These are phyloP conservation scores for Passer montanus DNA, from an alignment of 2,113 vertebrate genomes.

Conservation along the genomic window DNA sequence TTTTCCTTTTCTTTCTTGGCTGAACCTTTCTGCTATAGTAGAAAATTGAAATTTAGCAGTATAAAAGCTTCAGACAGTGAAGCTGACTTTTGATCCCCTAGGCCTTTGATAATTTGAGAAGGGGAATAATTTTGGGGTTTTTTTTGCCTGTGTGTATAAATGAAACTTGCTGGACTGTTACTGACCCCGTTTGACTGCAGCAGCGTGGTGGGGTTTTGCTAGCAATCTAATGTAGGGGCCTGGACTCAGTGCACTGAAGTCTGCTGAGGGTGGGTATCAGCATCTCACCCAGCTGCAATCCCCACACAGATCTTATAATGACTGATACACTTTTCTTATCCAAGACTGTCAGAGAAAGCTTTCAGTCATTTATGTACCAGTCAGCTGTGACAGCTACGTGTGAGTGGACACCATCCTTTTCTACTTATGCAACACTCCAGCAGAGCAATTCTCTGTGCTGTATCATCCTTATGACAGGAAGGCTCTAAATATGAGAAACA, in stretches of 20 bases:
- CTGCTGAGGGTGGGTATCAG: neutral
- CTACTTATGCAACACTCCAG: neutral
- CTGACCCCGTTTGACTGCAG: neutral
- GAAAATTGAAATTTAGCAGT: neutral
- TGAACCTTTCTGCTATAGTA: neutral
- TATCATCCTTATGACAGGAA: neutral
- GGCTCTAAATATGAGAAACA: neutral
- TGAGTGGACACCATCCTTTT: neutral
- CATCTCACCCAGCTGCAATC: neutral
- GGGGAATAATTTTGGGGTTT: neutral
- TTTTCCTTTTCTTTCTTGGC: neutral
- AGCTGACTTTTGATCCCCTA: neutral
- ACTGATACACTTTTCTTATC: neutral
- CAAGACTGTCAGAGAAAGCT: neutral
- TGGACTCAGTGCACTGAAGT: neutral
- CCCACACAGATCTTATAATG: neutral
- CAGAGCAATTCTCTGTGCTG: accelerated
- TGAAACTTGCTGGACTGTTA: neutral
- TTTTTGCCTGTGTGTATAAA: neutral
- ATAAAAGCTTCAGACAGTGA: neutral
- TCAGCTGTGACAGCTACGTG: neutral
- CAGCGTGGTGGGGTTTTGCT: neutral
- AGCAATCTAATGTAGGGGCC: neutral
- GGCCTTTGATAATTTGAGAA: neutral
- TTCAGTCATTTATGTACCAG: neutral